A percentile compares a stretch with the other conserved stretches of the same genome.
Evolutionary conservation across 2,888 invertebrate species (phyloP).

Genomic region (Cynaeus angustus): DNA sequence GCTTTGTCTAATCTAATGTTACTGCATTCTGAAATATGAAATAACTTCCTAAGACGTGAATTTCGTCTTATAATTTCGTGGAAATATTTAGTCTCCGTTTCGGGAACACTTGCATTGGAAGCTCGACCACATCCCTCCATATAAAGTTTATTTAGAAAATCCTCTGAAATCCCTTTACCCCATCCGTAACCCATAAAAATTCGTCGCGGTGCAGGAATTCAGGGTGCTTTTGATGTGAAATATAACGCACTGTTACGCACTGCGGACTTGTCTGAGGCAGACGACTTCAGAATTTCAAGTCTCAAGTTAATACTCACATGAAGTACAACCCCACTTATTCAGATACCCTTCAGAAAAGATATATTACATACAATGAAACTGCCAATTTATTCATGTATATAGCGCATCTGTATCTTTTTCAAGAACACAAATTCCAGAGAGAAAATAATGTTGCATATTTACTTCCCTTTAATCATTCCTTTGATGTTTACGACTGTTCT

Average conservation of each 20-base stretch:
- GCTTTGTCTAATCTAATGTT: no score
- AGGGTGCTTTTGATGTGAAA: constrained; percentile 8
- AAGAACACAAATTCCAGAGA: no score
- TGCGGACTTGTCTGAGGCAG: background rate
- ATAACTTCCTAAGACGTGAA: no score
- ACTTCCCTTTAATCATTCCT: no score
- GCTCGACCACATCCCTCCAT: no score
- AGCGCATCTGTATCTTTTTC: background rate
- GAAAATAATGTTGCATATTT: no score
- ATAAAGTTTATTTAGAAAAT: no score
- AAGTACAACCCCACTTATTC: constrained; percentile 5
- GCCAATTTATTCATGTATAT: background rate
- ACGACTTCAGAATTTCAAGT: constrained; percentile 22
- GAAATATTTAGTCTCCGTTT: no score
- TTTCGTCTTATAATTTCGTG: no score
- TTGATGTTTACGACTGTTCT: no score
- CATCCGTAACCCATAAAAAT: background rate
- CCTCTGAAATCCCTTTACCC: background rate
- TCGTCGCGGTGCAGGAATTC: background rate
- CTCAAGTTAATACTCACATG: constrained; percentile 13
- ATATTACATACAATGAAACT: background rate
- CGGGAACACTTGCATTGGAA: no score
- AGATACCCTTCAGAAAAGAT: background rate
- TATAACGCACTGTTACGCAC: constrained; percentile 23
- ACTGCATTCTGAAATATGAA: no score